Conservation (phyloP, 1,140 invertebrate genomes). For the Drosophila azteca region DNA sequence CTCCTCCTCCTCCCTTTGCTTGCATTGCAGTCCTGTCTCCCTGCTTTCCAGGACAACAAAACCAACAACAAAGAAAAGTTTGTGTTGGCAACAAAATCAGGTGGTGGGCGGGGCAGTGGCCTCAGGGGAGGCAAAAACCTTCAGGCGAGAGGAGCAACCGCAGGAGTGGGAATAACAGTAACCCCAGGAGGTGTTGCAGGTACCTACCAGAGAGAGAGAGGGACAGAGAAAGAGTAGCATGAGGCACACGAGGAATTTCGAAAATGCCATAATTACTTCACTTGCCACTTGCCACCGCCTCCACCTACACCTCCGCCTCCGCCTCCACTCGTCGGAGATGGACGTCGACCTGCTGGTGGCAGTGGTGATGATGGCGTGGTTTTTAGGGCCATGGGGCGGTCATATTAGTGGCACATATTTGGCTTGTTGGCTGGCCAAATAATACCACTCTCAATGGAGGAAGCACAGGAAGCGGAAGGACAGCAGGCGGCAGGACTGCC, state of each 20-base stretch:
- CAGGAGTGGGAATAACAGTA: too few species aligned
- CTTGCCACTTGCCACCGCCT: conserved; percentile 35
- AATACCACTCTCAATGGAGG: conserved; percentile 33
- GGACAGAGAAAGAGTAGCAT: not conserved
- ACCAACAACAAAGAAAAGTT: conserved; percentile 40
- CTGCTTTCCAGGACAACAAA: conserved; percentile 10
- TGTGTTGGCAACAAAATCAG: conserved; percentile 55
- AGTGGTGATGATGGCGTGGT: not conserved
- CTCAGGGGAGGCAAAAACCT: not conserved
- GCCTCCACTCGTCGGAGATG: conserved; percentile 4
- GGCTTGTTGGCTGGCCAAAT: conserved; percentile 72
- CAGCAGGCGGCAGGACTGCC: too few species aligned
- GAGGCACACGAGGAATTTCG: conserved; percentile 39
- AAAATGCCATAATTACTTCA: conserved; percentile 78
- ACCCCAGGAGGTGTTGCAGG: conserved; percentile 5
- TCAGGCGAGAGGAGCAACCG: too few species aligned
- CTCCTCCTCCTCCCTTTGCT: not conserved
- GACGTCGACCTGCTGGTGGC: not conserved
- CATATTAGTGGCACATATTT: conserved; percentile 70
- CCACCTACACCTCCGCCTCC: too few species aligned
- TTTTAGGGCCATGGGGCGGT: conserved; percentile 18
- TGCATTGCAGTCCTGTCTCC: too few species aligned
- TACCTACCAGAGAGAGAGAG: too few species aligned
- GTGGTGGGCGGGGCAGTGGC: not conserved
- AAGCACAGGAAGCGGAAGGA: not conserved